These are phyloP conservation scores for Mugil cephalus DNA, from an alignment of 2,113 vertebrate species.

Conservation along the genomic window DNA sequence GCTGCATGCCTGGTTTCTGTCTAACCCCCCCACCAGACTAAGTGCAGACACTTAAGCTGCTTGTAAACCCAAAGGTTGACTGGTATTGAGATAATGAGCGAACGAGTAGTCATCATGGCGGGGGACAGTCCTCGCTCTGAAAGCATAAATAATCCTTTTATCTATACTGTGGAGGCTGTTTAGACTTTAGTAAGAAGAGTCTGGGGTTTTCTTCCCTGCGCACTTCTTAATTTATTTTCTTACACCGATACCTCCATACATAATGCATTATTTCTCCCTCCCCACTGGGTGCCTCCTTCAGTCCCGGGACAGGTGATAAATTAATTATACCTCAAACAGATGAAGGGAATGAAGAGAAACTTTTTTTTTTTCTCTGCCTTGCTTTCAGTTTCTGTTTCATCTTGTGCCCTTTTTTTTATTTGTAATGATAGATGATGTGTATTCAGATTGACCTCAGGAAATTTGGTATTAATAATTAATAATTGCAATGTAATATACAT, in stretches of 20 bases:
- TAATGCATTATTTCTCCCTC: conserved; percentile 61
- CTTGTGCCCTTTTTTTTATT: conserved; percentile 12
- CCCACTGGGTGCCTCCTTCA: conserved; percentile 41
- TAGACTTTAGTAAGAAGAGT: conserved; percentile 26
- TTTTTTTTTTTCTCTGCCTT: conserved; percentile 23
- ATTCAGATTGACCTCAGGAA: conserved; percentile 25
- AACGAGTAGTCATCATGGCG: conserved; percentile 38
- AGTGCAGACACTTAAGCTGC: conserved; percentile 54
- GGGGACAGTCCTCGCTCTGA: conserved; percentile 32
- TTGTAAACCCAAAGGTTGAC: conserved; percentile 60
- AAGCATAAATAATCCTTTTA: conserved; percentile 61
- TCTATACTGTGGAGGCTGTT: conserved; percentile 30
- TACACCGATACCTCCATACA: conserved; percentile 59
- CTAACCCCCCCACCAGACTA: conserved; percentile 31
- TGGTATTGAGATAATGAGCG: conserved; percentile 59
- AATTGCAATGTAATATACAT: background rate
- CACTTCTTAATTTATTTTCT: conserved; percentile 37
- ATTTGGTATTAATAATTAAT: background rate
- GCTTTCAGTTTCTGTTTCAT: conserved; percentile 15
- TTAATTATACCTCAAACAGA: conserved; percentile 68
- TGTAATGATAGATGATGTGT: conserved; percentile 40
- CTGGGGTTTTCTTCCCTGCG: background rate
- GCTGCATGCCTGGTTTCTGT: conserved; percentile 26
- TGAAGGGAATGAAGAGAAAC: conserved; percentile 23
- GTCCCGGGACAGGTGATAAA: conserved; percentile 59